Conservation (phyloP, 2,797 vertebrate genomes). For the Melanotaenia parkinsoni region DNA sequence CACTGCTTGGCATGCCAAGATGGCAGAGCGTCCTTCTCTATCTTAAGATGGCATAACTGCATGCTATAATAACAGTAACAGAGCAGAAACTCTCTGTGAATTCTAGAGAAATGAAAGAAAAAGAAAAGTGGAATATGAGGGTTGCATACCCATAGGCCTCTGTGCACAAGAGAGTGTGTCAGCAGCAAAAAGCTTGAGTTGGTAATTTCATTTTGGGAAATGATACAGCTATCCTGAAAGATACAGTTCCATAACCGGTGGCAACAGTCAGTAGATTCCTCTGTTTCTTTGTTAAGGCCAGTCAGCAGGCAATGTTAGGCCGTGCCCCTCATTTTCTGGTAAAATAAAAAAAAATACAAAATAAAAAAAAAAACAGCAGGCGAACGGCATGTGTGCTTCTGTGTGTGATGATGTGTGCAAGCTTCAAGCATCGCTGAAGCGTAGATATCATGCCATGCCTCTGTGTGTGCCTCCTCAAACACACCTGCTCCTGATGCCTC, state of each 20-base stretch:
- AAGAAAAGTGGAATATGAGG: slow-evolving; percentile 2
- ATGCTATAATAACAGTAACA: slow-evolving; percentile 16
- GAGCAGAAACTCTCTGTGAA: slow-evolving; percentile 18
- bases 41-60: slow-evolving; percentile 51
- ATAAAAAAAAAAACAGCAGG: slow-evolving; percentile 59
- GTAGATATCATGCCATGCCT: slow-evolving; percentile 62
- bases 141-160: slow-evolving; percentile 3
- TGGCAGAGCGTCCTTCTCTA: slow-evolving; percentile 43
- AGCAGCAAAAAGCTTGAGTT: slow-evolving; percentile 49
- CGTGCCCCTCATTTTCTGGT: slow-evolving; percentile 61
- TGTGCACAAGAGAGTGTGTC: slow-evolving; percentile 24
- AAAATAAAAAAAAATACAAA: background rate
- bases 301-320: slow-evolving; percentile 51
- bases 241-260: slow-evolving; percentile 49
- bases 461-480: slow-evolving; percentile 69
- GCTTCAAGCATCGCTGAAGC: slow-evolving; percentile 73
- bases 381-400: slow-evolving; percentile 59
- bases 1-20: slow-evolving; percentile 71
- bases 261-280: slow-evolving; percentile 63
- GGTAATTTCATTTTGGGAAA: slow-evolving; percentile 67
- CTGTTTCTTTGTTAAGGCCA: slow-evolving; percentile 50
- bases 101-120: slow-evolving; percentile 6
- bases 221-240: slow-evolving; percentile 47
- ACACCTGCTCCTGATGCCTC: slow-evolving; percentile 73
- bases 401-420: slow-evolving; percentile 68